Base-by-base conservation (phyloP, 2,888 invertebrate species). In the Agapostemon virescens region DNA sequence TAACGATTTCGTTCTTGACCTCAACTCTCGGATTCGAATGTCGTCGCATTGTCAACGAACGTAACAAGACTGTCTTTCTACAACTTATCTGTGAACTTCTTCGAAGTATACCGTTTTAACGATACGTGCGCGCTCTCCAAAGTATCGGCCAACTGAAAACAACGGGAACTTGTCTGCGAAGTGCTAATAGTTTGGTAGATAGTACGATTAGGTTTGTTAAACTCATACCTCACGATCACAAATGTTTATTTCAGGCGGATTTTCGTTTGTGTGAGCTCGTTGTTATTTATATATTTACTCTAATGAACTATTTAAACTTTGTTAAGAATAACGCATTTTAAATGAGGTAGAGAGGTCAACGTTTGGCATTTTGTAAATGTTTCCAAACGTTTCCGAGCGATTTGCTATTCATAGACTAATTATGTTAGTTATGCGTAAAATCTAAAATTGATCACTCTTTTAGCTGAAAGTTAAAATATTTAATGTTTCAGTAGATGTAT, bases 151-250 rank as follows among this genome's bases (percentile, higher is more conserved):
- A n/a, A 61, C 20, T 11, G 33, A 63, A 63, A 63, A 63, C 61
- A 63, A 13, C 33, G 36, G 30, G 4, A 30, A 33, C 33, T 63
- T 63, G 33, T 58, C 30, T 58, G 30, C 20, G 61, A 61, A 36
- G 20, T 2, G 1, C 33, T 1, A 11, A 33, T n/a, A 9, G n/a
- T 33, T 63, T 36, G 20, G 36, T 26, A 6, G 30, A 58, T 17
- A n/a, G 58, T 9, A 6, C 58, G 58, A 58, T 58, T 58, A 26
- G 58, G 58, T 58, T 58, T 30, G 30, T 58, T 58, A 63, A 33
- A 63, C 61, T n/a, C n/a, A 20, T 63, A 33, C 20, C 61, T 36
- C 11, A 5, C 20, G 36, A 63, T 9, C 11, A 17, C 11, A 36
- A 36, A 33, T 20, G 20, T 63, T 63, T 63, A 30, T 58, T 58